Evolutionary conservation across 2,797 vertebrate genomes (phyloP).

Genomic region (Enteromius paludinosus): DNA sequence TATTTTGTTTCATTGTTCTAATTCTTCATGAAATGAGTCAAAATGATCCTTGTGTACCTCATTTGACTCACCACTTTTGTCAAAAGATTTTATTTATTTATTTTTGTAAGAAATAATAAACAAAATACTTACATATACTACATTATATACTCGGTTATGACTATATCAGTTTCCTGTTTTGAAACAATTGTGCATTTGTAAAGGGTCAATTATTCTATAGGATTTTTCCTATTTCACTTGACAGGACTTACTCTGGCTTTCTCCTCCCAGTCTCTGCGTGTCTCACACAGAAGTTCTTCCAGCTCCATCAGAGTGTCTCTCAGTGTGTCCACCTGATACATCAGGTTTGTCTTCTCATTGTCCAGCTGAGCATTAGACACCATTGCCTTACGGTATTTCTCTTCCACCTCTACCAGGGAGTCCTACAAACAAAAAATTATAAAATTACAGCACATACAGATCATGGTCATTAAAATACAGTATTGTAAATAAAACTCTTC

Average conservation of each 20-base stretch:
- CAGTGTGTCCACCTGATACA: constrained; percentile 92
- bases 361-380: constrained; percentile 93
- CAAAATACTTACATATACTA: background rate
- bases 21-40: background rate
- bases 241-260: constrained; percentile 78
- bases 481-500: background rate
- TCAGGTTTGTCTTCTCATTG: constrained; percentile 91
- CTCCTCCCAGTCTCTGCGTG: constrained; percentile 78
- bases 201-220: background rate
- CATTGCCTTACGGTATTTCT: constrained; percentile 92
- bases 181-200: background rate
- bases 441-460: background rate
- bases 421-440: constrained; percentile 75
- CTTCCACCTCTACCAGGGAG: constrained; percentile 86
- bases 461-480: background rate
- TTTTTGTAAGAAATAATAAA: background rate
- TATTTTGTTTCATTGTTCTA: background rate
- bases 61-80: background rate
- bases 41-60: background rate
- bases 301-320: constrained; percentile 85
- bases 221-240: background rate
- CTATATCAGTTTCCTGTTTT: background rate
- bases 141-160: background rate
- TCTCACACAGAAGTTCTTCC: constrained; percentile 90
- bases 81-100: background rate